Base-by-base conservation (phyloP, 2,113 vertebrate genomes). In the Diphyllodes magnificus region DNA sequence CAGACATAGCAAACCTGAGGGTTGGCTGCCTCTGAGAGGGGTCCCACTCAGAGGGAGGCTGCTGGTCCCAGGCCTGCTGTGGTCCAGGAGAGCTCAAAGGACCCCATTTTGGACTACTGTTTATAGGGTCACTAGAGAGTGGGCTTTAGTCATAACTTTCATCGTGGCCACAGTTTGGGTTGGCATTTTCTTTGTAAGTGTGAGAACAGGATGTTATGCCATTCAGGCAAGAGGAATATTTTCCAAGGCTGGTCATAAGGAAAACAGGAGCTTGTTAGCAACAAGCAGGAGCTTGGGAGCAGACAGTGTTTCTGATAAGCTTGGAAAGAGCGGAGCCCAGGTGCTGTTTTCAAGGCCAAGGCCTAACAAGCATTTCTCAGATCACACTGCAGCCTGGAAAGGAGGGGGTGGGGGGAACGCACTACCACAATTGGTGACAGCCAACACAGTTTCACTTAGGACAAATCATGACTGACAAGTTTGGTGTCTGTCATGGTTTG, bases 271-370 rank as follows among this genome's bases (percentile, higher is more conserved):
- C 39, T 71, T 53, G 3, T 44, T 61, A 40, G 35, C 24, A 50
- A 30, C 47, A 49, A 25, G 13, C 47, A 49, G 47, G 47, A 49
- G 23, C 23, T 15, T 72, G 22, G 9, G 39, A 83, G 33, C 37
- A 51, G 80, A 42, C 28, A 35, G 13, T 44, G 8, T 71, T 72
- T 53, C 57, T 63, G 39, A 61, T 63, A 44, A 53, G 47, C 56
- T 45, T 0, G 0, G 22, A 27, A 53, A 25, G 27, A 37, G 22
- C 68, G 45, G 39, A 72, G 8, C 14, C 17, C 3, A 5, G 3
- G 33, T 63, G 17, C 21, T 83, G 27, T 44, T 72, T 71, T 61
- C 25, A 35, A 25, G 37, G 24, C 45, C 24, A 60, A 60, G 19
- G 13, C 17, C 11, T 53, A 37, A 53, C 14, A 44, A 33, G 8